Evolutionary conservation across 2,888 invertebrate species (phyloP).

Genomic region (Bellardia bayeri): DNA sequence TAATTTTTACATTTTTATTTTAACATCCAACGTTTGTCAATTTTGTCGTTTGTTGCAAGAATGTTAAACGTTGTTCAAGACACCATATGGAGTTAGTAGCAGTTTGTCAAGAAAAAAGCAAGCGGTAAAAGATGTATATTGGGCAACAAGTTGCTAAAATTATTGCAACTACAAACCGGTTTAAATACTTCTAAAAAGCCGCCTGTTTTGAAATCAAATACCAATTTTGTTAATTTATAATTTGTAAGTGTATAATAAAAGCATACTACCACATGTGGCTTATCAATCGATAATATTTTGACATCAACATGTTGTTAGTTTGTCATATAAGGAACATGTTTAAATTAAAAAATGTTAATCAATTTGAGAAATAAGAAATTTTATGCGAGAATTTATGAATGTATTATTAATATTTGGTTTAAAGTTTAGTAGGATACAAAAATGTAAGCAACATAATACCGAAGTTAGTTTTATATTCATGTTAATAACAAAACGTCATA

Average conservation of each 20-base stretch:
- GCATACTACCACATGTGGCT: neutral
- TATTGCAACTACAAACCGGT: slow-evolving; percentile 5
- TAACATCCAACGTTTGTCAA: neutral
- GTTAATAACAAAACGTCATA: too few relatives aligned
- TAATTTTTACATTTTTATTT: neutral
- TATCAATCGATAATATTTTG: neutral
- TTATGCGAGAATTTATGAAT: neutral
- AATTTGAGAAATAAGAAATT: neutral
- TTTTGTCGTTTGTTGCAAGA: slow-evolving; percentile 1
- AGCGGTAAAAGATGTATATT: slow-evolving; percentile 16
- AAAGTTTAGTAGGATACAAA: too few relatives aligned
- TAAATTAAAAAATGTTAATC: neutral
- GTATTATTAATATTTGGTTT: too few relatives aligned
- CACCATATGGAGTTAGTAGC: slow-evolving; percentile 32
- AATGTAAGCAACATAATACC: too few relatives aligned
- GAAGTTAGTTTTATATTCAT: too few relatives aligned
- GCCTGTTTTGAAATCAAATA: slow-evolving; percentile 17
- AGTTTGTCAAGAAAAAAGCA: slow-evolving; percentile 17
- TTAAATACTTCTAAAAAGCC: slow-evolving; percentile 30
- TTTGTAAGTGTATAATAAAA: neutral
- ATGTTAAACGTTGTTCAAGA: neutral
- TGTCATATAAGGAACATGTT: neutral
- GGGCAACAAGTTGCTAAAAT: slow-evolving; percentile 33
- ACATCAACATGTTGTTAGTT: neutral
- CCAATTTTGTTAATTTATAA: slow-evolving; percentile 5